Percentiles rank a stretch among this genome's conserved stretches.
Evolutionary conservation across 2,797 vertebrate species (phyloP).

Genomic region (Acrossocheilus fasciatus): DNA sequence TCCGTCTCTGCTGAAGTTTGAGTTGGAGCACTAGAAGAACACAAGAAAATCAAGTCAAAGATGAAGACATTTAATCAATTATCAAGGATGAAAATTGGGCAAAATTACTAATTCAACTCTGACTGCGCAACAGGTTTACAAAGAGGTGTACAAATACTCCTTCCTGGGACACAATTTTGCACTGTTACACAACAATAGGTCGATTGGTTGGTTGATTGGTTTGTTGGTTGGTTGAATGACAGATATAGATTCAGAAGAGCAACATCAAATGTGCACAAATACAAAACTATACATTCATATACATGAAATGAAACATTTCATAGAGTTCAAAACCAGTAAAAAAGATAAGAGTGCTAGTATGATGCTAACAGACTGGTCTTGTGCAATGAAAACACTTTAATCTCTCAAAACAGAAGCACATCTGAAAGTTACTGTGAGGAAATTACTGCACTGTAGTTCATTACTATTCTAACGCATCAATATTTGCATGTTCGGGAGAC

Average conservation of each 20-base stretch:
- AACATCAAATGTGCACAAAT: background rate
- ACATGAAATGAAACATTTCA: background rate
- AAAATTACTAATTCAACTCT: background rate
- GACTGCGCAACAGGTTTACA: background rate
- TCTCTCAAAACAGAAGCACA: background rate
- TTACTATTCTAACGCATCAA: background rate
- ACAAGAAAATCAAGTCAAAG: conserved; percentile 3
- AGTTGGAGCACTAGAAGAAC: conserved; percentile 87
- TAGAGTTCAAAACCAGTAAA: background rate
- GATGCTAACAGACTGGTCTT: background rate
- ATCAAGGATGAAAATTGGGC: background rate
- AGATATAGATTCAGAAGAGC: background rate
- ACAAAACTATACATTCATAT: background rate
- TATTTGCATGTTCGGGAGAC: conserved; percentile 2
- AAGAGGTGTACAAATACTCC: background rate
- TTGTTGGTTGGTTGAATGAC: background rate
- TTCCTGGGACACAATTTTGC: background rate
- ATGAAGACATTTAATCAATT: background rate
- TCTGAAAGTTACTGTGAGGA: background rate
- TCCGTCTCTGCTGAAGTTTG: conserved; percentile 91
- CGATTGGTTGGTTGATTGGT: background rate
- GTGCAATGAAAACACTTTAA: background rate
- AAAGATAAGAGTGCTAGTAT: background rate
- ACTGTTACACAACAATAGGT: background rate
- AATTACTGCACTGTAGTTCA: background rate